phyloP scores from a whole-genome alignment of 2,113 vertebrate genomes.

The Ovis aries region ARS-UI_Ramb_v3.0 NC_056055.1:200755501-200756000 shows the following conservation, averaged over 20 bases:
- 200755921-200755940: neutral
- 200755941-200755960: neutral
- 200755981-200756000: neutral
- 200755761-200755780: neutral
- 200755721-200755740: conserved; percentile 28
- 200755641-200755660: conserved; percentile 45
- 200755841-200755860: neutral
- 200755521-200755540: conserved; percentile 38
- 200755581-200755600: conserved; percentile 43
- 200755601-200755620: neutral
- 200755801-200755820: neutral
- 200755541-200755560: conserved; percentile 44
- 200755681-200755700: conserved; percentile 11
- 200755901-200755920: neutral
- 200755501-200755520: conserved; percentile 15
- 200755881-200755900: neutral
- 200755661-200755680: conserved; percentile 22
- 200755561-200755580: conserved; percentile 40
- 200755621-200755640: conserved; percentile 10
- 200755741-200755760: neutral
- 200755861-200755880: neutral
- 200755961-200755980: neutral
- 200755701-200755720: conserved; percentile 26
- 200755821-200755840: neutral
- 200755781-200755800: neutral